Conservation (phyloP, 2,888 invertebrate genomes). For the Epinotia ramella region DNA sequence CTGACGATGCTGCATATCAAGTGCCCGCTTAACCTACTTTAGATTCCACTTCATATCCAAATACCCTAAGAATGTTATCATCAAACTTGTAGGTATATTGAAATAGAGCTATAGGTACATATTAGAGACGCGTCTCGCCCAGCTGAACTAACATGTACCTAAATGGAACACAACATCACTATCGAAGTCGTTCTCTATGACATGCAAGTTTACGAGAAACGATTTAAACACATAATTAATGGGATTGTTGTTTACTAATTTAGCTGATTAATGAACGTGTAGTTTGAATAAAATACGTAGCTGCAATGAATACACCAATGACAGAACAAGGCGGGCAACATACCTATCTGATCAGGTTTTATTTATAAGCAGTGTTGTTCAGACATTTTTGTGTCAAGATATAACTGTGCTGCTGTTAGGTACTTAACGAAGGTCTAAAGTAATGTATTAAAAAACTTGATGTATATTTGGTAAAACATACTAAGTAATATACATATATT, state of each 20-base stretch:
- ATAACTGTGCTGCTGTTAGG: no score
- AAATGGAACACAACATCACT: conserved; percentile 8
- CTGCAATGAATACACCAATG: neutral
- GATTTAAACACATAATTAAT: neutral
- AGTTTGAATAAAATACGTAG: neutral
- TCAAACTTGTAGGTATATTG: neutral
- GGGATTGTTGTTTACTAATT: neutral
- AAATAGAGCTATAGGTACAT: neutral
- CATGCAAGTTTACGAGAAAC: neutral
- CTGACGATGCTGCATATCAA: no score
- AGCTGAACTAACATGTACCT: conserved; percentile 17
- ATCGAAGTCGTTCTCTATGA: neutral
- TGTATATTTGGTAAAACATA: no score
- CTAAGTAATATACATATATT: no score
- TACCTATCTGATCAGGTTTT: neutral
- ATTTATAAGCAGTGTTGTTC: no score
- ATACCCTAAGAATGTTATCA: neutral
- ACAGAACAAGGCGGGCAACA: neutral
- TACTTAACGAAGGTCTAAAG: no score
- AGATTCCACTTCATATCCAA: neutral
- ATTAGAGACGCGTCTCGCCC: conserved; percentile 3
- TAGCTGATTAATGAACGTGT: neutral
- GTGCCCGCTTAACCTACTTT: neutral
- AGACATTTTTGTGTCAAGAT: no score
- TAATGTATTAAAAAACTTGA: no score